Evolutionary conservation across 2,113 vertebrate genomes (phyloP).

Genomic region (Geococcyx californianus): DNA sequence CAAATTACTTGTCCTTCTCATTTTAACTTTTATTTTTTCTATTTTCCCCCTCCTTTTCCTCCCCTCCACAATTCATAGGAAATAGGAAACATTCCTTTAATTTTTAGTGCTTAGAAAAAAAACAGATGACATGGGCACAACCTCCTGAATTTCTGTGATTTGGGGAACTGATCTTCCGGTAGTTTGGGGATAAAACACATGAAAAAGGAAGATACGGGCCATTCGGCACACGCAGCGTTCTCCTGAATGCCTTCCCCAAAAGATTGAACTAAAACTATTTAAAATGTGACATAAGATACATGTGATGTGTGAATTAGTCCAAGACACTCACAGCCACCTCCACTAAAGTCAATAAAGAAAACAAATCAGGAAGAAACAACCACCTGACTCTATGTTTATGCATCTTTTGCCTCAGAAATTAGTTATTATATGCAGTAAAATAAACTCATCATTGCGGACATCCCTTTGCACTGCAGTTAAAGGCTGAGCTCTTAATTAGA

Average conservation of each 20-base stretch:
- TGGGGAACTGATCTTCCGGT: background rate
- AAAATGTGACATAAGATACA: background rate
- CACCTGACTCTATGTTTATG: background rate
- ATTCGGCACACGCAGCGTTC: background rate
- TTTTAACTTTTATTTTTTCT: background rate
- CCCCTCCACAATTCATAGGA: background rate
- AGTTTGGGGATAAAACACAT: background rate
- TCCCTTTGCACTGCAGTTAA: background rate
- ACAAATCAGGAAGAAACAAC: background rate
- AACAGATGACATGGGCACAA: background rate
- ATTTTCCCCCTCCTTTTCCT: background rate
- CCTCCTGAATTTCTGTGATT: background rate
- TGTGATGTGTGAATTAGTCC: background rate
- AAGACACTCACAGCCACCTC: background rate
- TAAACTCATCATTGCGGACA: background rate
- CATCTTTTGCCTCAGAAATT: background rate
- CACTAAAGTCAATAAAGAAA: background rate
- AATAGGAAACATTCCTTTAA: background rate
- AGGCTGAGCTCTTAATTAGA: background rate
- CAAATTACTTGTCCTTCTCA: background rate
- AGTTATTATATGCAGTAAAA: background rate
- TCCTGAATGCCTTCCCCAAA: background rate
- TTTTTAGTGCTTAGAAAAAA: background rate
- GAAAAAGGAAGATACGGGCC: background rate
- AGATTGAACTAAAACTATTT: background rate